Percentiles rank a stretch among this genome's conserved stretches.
These are phyloP conservation scores for Drosophila saltans DNA, from an alignment of 1,140 invertebrate genomes.

Conservation along the genomic window DNA sequence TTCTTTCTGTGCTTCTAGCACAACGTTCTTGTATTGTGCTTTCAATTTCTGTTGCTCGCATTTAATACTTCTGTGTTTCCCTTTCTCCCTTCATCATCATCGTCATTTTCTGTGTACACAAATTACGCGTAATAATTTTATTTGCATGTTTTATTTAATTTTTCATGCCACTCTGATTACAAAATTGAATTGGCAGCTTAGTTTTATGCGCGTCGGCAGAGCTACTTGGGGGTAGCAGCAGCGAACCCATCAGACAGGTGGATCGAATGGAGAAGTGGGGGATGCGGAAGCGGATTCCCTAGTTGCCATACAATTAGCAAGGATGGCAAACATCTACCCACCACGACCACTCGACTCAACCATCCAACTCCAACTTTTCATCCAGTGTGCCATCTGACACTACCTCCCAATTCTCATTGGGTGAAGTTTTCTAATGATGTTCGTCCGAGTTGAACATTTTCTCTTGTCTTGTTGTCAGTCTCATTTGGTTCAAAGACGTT, in stretches of 20 bases:
- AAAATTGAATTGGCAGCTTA: slow-evolving; percentile 81
- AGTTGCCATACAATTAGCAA: slow-evolving; percentile 77
- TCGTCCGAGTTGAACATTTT: slow-evolving; percentile 58
- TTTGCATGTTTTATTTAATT: slow-evolving; percentile 82
- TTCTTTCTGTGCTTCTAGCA: background rate
- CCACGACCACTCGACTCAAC: background rate
- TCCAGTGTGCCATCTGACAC: background rate
- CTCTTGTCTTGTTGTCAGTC: slow-evolving; percentile 59
- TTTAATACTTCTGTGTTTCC: background rate
- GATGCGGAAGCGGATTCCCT: slow-evolving; percentile 28
- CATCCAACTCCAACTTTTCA: slow-evolving; percentile 5
- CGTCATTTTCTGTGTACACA: slow-evolving; percentile 54
- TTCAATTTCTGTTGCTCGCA: slow-evolving; percentile 17
- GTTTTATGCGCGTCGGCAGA: slow-evolving; percentile 58
- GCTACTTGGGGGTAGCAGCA: slow-evolving; percentile 48
- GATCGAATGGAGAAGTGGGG: background rate
- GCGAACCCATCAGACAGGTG: slow-evolving; percentile 35
- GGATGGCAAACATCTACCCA: slow-evolving; percentile 22
- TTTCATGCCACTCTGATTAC: slow-evolving; percentile 81
- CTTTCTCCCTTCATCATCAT: slow-evolving; percentile 5
- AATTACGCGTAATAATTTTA: slow-evolving; percentile 81
- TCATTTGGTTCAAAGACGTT: slow-evolving; percentile 73
- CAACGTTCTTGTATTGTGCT: background rate
- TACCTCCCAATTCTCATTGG: slow-evolving; percentile 15
- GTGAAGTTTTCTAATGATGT: slow-evolving; percentile 72